Evolutionary conservation across 1,140 invertebrate genomes (phyloP), one percentile per base, ranked within the genome.

Genomic region (Aphis gossypii): DNA sequence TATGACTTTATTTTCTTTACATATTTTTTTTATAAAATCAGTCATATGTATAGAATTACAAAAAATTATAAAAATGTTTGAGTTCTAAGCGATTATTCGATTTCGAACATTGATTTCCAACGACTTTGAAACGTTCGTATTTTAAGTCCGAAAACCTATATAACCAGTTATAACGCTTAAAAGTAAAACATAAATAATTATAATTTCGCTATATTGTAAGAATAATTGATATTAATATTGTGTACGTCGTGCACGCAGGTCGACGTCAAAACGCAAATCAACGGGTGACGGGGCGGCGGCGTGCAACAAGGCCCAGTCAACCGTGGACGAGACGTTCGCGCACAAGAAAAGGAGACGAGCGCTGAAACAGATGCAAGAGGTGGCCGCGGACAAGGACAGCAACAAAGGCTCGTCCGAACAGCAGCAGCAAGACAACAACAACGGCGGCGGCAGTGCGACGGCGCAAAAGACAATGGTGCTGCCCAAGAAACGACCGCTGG

Each of bases 211-310:
- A 30, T 3, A 18, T 5, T 46, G 30, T n/a, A 46, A 11, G 9
- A 86, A 51, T 51, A 86, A 51, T 51, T 30, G 44, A 48, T 51
- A 23, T 89, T 54, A 35, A 30, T 54, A 35, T 23, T 56, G 3
- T 56, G 35, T 83, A 21, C 7, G 82, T 46, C 30, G 11, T 20
- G 44, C 38, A 90, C 54, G 54, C 89, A 90, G 89, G 89, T 90
- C 44, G 82, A 48, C 92, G 7, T 93, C 92, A 21, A 93, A 93
- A 93, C 68, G 92, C 7, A 93, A 93, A 20, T 93, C 92, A n/a
- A 56, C 92, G 44, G 48, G 76, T 11, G 92, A 93, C 76, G 76
- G 82, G 7, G 11, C 8, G 76, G 92, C 14, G 46, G 82, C 92
- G 4, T 90, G 89, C 89, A 90, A 90, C 46, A 83, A 93, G 56